Base-by-base conservation (phyloP, 2,113 vertebrate genomes). In the Psammodynastes pulverulentus region DNA sequence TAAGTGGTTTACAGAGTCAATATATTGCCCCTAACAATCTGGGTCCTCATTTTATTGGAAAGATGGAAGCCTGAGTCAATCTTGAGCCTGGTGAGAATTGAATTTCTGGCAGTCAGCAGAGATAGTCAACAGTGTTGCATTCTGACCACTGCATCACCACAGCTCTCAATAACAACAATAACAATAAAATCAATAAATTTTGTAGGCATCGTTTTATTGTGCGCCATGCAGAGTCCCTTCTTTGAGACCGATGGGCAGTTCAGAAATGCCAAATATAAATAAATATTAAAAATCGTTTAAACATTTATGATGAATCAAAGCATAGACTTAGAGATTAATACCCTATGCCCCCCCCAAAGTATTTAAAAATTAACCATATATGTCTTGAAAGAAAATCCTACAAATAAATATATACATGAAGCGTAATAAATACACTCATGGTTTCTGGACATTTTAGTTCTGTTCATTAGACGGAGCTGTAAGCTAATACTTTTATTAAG, bases 291-390 rank as follows among this genome's bases (percentile, higher is more conserved):
- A 29, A 84, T 88, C 12, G 24, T 84, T 46, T 92, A 48, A 87
- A 89, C 21, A 92, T 92, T 56, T 21, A 8, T 72, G 13, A 48
- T 72, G 56, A 48, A 34, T 19, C 29, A 29, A 34, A 56, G 29
- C 49, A 88, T 8, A 54, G 85, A 72, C 24, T 49, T 29, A 53
- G 49, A 79, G 21, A 9, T n/a, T 54, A 62, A 62, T 23, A n/a
- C 49, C 21, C 12, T 92, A 56, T 17, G 1, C 29, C 26, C 15
- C 45, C 29, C 9, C 10, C 43, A n/a, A 92, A 85, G 12, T 39
- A 53, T 58, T 92, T 89, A 86, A 92, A 89, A n/a, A 92, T 58
- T 85, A 92, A 86, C 52, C 49, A 58, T 23, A 17, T 85, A 85
- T 21, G 48, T 92, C 21, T 49, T 92, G n/a, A 72, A 62, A 54